Conservation (phyloP, 2,113 vertebrate genomes). For the Marmota monax region DNA sequence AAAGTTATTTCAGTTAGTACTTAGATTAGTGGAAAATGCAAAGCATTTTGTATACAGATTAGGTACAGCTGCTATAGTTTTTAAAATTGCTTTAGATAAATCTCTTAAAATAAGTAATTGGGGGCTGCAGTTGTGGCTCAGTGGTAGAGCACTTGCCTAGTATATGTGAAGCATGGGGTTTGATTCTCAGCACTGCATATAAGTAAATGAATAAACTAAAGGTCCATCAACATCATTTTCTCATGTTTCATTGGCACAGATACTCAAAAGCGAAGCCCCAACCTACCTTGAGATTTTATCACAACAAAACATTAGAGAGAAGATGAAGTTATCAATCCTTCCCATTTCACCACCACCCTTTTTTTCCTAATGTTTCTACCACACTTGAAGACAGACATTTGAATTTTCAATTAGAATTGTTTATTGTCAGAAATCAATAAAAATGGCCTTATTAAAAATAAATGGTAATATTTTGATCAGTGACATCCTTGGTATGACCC, state of each 20-base stretch:
- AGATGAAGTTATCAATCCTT: neutral
- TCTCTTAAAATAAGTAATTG: neutral
- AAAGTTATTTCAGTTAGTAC: neutral
- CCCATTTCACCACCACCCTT: neutral
- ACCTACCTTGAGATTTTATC: neutral
- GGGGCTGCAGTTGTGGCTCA: too few relatives aligned
- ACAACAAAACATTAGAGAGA: neutral
- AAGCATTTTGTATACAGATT: constrained; percentile 5
- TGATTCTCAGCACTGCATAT: too few relatives aligned
- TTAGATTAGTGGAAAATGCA: neutral
- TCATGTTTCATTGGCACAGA: neutral
- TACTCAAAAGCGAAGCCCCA: neutral
- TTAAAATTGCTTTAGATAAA: neutral
- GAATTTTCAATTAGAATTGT: neutral
- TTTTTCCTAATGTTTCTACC: neutral
- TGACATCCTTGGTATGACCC: neutral
- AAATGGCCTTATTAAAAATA: neutral
- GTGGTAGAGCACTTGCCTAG: too few relatives aligned
- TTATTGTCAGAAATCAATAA: neutral
- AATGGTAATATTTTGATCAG: neutral
- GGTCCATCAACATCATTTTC: neutral
- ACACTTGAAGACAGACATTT: neutral
- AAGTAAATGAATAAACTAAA: too few relatives aligned
- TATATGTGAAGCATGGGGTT: too few relatives aligned
- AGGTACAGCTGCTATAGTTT: neutral